Percentiles rank a stretch among this genome's conserved stretches.
Conservation (phyloP, 92 coral and sea anemone species). For the Virgularia gustaviana region DNA sequence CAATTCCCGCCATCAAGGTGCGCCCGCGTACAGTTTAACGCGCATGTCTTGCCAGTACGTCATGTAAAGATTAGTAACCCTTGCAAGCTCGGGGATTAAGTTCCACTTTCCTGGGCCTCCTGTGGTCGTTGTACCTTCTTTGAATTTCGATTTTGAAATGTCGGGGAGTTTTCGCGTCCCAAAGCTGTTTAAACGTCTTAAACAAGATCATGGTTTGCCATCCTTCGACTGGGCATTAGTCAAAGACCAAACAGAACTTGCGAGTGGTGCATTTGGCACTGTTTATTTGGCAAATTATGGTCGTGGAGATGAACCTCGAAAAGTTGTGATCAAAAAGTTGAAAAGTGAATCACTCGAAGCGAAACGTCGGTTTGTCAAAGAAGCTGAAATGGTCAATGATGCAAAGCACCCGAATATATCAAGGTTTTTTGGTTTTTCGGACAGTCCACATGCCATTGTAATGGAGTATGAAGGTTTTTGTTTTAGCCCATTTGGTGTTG, state of each 20-base stretch:
- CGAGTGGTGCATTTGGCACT: constrained; percentile 15
- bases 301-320: background rate
- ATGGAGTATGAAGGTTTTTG: constrained; percentile 50
- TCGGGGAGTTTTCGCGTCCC: constrained; percentile 1
- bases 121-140: no score
- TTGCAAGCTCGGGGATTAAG: no score
- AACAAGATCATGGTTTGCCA: background rate
- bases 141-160: no score
- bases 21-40: no score
- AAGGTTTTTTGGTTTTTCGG: constrained; percentile 33
- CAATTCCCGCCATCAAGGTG: no score
- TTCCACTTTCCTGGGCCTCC: no score
- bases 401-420: constrained; percentile 31
- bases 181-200: background rate
- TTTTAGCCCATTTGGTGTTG: constrained; percentile 27
- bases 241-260: constrained; percentile 9
- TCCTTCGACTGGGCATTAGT: constrained; percentile 8
- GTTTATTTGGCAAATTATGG: background rate
- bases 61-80: no score
- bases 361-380: constrained; percentile 28
- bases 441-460: constrained; percentile 38
- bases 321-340: constrained; percentile 31
- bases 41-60: no score
- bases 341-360: constrained; percentile 23
- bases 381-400: constrained; percentile 26